phyloP scores from a whole-genome alignment of 1,140 invertebrate genomes.

The Zaprionus kolodkinae region DNA sequence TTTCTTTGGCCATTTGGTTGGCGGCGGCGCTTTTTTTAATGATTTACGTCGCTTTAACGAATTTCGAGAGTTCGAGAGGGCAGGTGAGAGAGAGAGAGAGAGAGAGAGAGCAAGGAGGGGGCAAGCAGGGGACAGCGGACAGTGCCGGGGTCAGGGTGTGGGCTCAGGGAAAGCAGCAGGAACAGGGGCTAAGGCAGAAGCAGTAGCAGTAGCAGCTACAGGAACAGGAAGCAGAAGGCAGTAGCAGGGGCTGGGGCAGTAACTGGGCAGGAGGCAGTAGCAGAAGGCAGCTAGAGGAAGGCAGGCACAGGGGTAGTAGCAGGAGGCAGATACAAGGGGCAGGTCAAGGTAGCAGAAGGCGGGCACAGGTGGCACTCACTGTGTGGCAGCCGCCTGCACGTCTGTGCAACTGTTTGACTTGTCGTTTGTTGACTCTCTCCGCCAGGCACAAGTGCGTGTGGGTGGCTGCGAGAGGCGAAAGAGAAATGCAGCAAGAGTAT shows the following conservation, averaged over 20 bases:
- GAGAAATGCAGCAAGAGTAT: no score
- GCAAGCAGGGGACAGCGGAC: no score
- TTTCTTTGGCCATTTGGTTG: conserved; percentile 63
- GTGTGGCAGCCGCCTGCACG: conserved; percentile 16
- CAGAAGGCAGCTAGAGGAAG: no score
- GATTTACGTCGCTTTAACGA: conserved; percentile 65
- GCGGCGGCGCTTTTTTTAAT: conserved; percentile 57
- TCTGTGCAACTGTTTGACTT: conserved; percentile 43
- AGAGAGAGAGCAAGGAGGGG: not conserved
- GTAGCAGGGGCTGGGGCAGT: no score
- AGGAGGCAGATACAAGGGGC: not conserved
- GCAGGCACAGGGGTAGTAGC: no score
- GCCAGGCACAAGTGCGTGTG: conserved; percentile 34
- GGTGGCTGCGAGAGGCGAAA: not conserved
- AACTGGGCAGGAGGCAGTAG: not conserved
- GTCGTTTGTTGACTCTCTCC: conserved; percentile 16
- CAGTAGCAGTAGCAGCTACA: not conserved
- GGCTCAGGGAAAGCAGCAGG: not conserved
- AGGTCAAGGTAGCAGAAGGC: not conserved
- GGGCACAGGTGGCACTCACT: not conserved
- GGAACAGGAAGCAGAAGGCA: not conserved
- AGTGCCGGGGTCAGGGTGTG: not conserved
- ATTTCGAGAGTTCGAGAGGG: conserved; percentile 35
- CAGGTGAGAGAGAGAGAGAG: conserved; percentile 29
- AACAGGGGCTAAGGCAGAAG: not conserved